Conservation (phyloP, 2,888 invertebrate genomes). For the Cataglyphis altisquamis region DNA sequence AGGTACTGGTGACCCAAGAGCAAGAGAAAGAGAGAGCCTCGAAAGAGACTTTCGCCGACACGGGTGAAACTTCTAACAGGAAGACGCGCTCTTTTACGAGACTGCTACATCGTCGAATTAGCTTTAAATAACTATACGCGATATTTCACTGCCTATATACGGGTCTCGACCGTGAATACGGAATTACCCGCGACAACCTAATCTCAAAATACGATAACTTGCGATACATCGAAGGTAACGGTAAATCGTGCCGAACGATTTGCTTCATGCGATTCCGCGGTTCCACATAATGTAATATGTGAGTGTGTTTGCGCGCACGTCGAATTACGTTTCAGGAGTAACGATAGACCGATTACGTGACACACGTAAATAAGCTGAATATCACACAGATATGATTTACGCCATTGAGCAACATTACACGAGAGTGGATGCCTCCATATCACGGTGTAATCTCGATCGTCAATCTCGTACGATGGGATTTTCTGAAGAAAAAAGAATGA, state of each 20-base stretch:
- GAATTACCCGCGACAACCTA: conserved; percentile 70
- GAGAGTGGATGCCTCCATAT: not conserved
- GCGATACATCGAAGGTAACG: conserved; percentile 55
- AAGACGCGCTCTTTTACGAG: conserved; percentile 26
- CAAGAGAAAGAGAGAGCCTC: conserved; percentile 49
- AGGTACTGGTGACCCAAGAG: conserved; percentile 43
- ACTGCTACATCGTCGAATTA: conserved; percentile 41
- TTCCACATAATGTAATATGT: not conserved
- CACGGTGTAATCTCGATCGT: conserved; percentile 39
- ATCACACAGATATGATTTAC: conserved; percentile 37
- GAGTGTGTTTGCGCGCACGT: conserved; percentile 4
- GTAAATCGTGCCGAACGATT: conserved; percentile 64
- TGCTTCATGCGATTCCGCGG: conserved; percentile 45
- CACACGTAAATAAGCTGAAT: conserved; percentile 40
- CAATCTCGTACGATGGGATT: conserved; percentile 26
- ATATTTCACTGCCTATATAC: conserved; percentile 43
- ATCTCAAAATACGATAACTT: conserved; percentile 70
- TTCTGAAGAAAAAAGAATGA: conserved; percentile 36
- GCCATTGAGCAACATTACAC: conserved; percentile 32
- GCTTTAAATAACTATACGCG: conserved; percentile 52
- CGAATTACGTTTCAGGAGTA: conserved; percentile 13
- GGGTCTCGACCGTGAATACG: conserved; percentile 43
- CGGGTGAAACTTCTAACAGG: conserved; percentile 51
- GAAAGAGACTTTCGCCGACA: conserved; percentile 66
- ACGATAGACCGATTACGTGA: conserved; percentile 11